phyloP scores from a whole-genome alignment of 2,797 vertebrate genomes.

The Chromis chromis region DNA sequence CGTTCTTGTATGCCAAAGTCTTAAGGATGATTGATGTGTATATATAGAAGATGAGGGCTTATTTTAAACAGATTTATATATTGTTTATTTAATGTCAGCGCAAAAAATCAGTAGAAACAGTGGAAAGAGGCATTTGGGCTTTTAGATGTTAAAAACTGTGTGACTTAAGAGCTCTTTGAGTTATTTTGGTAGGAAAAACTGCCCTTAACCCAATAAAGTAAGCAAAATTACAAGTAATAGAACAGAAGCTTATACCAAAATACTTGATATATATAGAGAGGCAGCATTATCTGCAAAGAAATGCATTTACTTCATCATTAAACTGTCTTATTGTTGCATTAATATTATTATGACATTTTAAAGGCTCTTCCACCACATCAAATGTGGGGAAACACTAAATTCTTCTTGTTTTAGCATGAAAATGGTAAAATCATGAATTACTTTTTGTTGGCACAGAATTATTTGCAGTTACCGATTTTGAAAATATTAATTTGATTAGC shows the following conservation, averaged over 20 bases:
- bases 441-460: background rate
- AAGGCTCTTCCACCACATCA: background rate
- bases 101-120: background rate
- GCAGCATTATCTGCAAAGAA: background rate
- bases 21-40: background rate
- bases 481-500: background rate
- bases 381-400: background rate
- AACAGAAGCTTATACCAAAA: background rate
- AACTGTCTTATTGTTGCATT: background rate
- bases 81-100: background rate
- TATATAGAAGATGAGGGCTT: background rate
- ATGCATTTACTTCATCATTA: no score
- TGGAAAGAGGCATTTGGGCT: background rate
- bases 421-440: background rate
- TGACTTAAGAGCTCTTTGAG: background rate
- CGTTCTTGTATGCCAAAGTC: conserved; percentile 21
- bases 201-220: conserved; percentile 6
- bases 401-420: background rate
- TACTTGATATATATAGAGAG: background rate
- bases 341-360: background rate
- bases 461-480: background rate
- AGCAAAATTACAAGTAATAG: background rate
- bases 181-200: background rate
- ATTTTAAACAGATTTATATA: background rate
- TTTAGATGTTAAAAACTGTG: background rate